These are phyloP conservation scores for Scaptomyza tumidula DNA, from an alignment of 2,888 invertebrate species.

Conservation along the genomic window DNA sequence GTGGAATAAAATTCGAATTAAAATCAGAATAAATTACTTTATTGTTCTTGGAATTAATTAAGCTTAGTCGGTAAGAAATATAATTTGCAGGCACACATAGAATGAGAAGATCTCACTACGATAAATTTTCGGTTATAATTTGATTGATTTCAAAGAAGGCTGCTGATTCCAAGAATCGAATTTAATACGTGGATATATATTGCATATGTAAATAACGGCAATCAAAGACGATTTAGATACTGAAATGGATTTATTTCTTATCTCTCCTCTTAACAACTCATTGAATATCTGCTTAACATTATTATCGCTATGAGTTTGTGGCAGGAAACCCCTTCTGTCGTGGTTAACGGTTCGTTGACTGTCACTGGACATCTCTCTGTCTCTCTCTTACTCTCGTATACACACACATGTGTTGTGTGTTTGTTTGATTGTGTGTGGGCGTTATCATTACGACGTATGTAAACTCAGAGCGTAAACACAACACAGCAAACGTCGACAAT, in stretches of 20 bases:
- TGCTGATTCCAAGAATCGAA: too few relatives aligned
- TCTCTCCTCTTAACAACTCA: neutral
- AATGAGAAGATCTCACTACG: too few relatives aligned
- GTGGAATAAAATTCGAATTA: neutral
- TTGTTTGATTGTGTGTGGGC: conserved; percentile 4
- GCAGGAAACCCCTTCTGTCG: conserved; percentile 29
- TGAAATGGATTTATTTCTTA: neutral
- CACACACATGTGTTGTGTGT: conserved; percentile 1
- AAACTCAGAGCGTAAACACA: conserved; percentile 61
- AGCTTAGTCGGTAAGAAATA: neutral
- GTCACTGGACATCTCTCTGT: conserved; percentile 51
- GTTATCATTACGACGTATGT: conserved; percentile 66
- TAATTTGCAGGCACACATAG: neutral
- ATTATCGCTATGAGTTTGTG: conserved; percentile 12
- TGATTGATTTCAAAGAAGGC: neutral
- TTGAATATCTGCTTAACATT: conserved; percentile 11
- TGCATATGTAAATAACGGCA: too few relatives aligned
- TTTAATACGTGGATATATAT: neutral
- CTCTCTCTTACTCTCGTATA: conserved; percentile 23
- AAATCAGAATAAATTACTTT: neutral
- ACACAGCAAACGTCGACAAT: conserved; percentile 55
- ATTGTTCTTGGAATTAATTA: neutral
- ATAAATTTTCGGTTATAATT: neutral
- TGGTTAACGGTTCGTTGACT: conserved; percentile 59
- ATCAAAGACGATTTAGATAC: too few relatives aligned